Conservation (phyloP, 2,113 vertebrate genomes). For the Microtus pennsylvanicus region DNA sequence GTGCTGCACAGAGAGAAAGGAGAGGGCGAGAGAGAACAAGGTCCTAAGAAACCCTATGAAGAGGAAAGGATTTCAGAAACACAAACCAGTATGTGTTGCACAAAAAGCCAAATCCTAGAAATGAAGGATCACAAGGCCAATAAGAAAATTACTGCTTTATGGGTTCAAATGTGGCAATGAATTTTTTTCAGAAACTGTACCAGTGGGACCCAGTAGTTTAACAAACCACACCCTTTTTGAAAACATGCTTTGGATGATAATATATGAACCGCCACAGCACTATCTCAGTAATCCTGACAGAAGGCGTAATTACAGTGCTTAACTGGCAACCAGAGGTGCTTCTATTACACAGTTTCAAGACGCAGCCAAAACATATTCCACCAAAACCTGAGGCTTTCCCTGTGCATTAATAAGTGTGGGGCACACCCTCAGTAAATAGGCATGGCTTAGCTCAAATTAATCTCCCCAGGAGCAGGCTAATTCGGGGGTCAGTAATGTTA, state of each 20-base stretch:
- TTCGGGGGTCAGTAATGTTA: constrained; percentile 57
- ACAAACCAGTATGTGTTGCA: background rate
- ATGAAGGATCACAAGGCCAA: background rate
- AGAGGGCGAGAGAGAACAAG: background rate
- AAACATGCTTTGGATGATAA: constrained; percentile 59
- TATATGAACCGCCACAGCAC: constrained; percentile 42
- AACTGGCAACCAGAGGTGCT: constrained; percentile 30
- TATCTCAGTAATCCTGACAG: constrained; percentile 59
- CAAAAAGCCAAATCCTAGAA: constrained; percentile 32
- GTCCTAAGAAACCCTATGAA: background rate
- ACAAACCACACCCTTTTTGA: constrained; percentile 46
- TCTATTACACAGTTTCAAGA: constrained; percentile 26
- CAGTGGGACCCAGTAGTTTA: constrained; percentile 39
- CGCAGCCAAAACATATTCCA: constrained; percentile 38
- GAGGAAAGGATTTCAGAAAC: constrained; percentile 44
- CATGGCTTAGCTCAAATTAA: constrained; percentile 58
- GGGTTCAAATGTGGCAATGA: background rate
- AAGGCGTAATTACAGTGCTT: constrained; percentile 48
- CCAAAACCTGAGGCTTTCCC: constrained; percentile 57
- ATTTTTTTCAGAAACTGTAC: constrained; percentile 52
- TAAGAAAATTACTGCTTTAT: constrained; percentile 34
- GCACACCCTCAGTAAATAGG: constrained; percentile 11
- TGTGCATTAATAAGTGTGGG: constrained; percentile 46
- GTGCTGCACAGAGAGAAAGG: background rate
- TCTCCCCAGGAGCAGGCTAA: constrained; percentile 71